These are phyloP conservation scores for Gorsachius magnificus DNA, from an alignment of 2,797 vertebrate genomes.

Conservation along the genomic window DNA sequence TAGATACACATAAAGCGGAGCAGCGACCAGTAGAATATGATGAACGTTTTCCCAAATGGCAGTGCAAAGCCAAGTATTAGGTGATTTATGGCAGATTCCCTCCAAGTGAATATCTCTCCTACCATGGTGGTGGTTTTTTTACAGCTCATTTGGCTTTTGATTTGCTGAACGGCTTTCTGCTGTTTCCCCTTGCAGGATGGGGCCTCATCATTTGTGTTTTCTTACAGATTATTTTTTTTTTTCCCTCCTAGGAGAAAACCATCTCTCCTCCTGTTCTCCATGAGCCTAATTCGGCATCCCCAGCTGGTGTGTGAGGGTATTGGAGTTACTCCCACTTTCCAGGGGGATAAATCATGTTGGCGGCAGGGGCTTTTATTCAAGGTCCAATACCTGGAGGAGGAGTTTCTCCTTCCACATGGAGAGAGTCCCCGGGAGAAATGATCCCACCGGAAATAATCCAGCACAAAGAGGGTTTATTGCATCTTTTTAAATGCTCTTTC, in stretches of 20 bases:
- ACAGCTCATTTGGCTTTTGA: constrained; percentile 52
- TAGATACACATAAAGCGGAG: background rate
- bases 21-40: background rate
- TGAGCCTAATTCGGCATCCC: background rate
- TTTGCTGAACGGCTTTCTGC: constrained; percentile 36
- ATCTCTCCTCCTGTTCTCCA: background rate
- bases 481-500: constrained; percentile 40
- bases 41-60: constrained; percentile 26
- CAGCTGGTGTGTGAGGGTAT: background rate
- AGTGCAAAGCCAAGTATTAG: constrained; percentile 9
- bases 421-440: constrained; percentile 5
- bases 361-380: background rate
- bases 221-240: background rate
- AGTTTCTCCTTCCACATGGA: constrained; percentile 8
- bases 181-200: constrained; percentile 24
- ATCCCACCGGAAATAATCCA: constrained; percentile 47
- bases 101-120: constrained; percentile 46
- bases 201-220: background rate
- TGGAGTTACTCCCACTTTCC: constrained; percentile 2
- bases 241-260: background rate
- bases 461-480: constrained; percentile 20
- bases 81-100: constrained; percentile 44
- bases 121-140: background rate
- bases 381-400: background rate
- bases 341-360: background rate